Conservation (phyloP, 2,797 vertebrate genomes). For the Leptoclinus maculatus region DNA sequence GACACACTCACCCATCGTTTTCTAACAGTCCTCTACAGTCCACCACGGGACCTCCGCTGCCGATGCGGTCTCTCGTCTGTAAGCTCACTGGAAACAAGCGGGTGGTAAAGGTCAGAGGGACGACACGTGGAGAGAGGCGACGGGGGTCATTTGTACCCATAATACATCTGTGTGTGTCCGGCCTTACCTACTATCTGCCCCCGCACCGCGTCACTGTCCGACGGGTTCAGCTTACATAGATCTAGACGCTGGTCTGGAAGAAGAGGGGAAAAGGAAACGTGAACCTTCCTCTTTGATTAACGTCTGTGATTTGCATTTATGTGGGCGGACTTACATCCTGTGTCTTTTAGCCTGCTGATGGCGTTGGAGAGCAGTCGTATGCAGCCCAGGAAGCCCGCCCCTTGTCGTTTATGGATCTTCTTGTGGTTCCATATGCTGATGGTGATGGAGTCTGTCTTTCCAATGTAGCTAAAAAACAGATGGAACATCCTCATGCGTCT, state of each 20-base stretch:
- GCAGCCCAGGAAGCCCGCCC: conserved; percentile 97
- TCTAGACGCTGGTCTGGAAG: conserved; percentile 96
- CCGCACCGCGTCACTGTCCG: conserved; percentile 96
- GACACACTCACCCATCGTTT: conserved; percentile 93
- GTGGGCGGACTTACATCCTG: conserved; percentile 89
- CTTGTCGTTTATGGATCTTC: conserved; percentile 99
- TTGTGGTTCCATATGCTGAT: conserved; percentile 99
- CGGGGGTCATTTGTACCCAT: conserved; percentile 3
- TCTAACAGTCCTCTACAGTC: conserved; percentile 97
- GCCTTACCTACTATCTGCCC: conserved; percentile 98
- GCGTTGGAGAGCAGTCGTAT: conserved; percentile 96
- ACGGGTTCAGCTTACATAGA: conserved; percentile 98
- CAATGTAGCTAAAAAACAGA: conserved; percentile 88
- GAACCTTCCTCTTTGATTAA: not conserved
- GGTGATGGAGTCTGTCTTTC: conserved; percentile 98
- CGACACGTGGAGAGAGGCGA: not conserved
- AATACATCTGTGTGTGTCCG: conserved; percentile 20
- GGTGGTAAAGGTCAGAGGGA: conserved; percentile 35
- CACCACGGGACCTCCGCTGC: conserved; percentile 94
- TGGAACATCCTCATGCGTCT: not conserved
- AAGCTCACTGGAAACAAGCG: conserved; percentile 89
- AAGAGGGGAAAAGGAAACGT: not conserved
- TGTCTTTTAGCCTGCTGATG: conserved; percentile 98
- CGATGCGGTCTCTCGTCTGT: conserved; percentile 96
- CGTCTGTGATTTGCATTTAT: not conserved